Conservation (phyloP, 2,797 vertebrate species). For the Salarias fasciatus region DNA sequence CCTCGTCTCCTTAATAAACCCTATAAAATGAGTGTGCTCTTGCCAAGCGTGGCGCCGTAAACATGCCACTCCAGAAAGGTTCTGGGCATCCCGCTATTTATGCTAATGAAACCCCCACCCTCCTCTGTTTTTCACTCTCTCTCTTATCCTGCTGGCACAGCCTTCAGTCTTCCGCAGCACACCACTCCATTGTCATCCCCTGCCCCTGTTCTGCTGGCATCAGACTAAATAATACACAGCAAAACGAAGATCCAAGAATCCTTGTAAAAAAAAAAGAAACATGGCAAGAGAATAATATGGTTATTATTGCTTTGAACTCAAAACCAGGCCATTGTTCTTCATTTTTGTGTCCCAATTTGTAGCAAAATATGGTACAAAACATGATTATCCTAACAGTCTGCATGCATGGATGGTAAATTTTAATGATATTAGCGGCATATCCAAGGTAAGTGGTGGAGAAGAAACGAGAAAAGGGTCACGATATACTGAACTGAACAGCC, state of each 20-base stretch:
- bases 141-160: constrained; percentile 82
- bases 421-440: constrained; percentile 47
- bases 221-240: constrained; percentile 79
- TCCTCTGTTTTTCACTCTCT: constrained; percentile 71
- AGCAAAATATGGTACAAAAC: constrained; percentile 74
- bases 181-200: constrained; percentile 79
- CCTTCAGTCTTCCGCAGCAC: constrained; percentile 76
- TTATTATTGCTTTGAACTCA: constrained; percentile 81
- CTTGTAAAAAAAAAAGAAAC: constrained; percentile 70
- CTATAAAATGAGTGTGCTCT: constrained; percentile 91
- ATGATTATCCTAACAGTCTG: constrained; percentile 63
- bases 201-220: constrained; percentile 81
- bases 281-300: constrained; percentile 80
- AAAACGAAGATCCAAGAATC: constrained; percentile 79
- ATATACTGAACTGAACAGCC: constrained; percentile 40
- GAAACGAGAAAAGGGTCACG: constrained; percentile 30
- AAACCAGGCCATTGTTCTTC: constrained; percentile 79
- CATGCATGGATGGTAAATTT: constrained; percentile 55
- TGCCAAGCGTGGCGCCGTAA: constrained; percentile 90
- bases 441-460: constrained; percentile 41
- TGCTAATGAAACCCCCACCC: constrained; percentile 90
- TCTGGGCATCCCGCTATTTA: constrained; percentile 93
- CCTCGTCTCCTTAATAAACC: constrained; percentile 87
- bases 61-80: constrained; percentile 93
- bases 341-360: constrained; percentile 79